These are phyloP conservation scores for Geodia barretti DNA, from an alignment of 37 sponge, comb jelly and placozoan genomes.

Conservation along the genomic window DNA sequence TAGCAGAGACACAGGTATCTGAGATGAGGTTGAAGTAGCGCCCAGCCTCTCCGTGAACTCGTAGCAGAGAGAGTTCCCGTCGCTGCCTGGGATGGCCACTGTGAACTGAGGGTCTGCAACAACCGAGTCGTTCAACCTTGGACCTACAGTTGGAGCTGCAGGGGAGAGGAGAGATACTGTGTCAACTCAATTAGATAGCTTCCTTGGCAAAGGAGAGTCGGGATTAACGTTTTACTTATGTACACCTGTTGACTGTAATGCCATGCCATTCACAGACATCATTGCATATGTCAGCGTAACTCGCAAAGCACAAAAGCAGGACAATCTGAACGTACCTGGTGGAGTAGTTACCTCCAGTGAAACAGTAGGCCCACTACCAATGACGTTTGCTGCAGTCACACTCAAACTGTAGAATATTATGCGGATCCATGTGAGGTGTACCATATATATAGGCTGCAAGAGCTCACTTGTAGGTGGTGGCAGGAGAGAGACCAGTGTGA, in stretches of 20 bases:
- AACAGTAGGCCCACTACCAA: not conserved
- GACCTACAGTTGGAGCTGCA: not conserved
- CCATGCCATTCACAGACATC: too few relatives aligned
- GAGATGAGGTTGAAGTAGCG: constrained; percentile 57
- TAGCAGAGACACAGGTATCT: constrained; percentile 59
- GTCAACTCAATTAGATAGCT: too few relatives aligned
- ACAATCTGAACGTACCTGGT: not conserved
- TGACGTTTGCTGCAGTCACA: not conserved
- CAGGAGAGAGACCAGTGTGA: not conserved
- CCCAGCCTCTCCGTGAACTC: constrained; percentile 59
- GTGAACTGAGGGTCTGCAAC: constrained; percentile 64
- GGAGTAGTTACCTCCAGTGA: not conserved
- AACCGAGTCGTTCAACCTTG: constrained; percentile 31
- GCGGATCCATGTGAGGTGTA: not conserved
- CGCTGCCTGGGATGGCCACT: constrained; percentile 17
- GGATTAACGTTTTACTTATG: not conserved
- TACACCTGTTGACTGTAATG: not conserved
- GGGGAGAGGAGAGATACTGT: too few relatives aligned
- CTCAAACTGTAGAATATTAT: not conserved
- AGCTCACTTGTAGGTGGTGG: not conserved
- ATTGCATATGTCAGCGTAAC: too few relatives aligned
- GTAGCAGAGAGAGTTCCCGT: constrained; percentile 46
- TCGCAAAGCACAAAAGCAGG: too few relatives aligned
- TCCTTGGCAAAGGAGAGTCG: not conserved
- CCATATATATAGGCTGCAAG: not conserved